A percentile compares a stretch with the other conserved stretches of the same genome.
Evolutionary conservation across 1,140 invertebrate genomes (phyloP).

Genomic region (Uloborus diversus): DNA sequence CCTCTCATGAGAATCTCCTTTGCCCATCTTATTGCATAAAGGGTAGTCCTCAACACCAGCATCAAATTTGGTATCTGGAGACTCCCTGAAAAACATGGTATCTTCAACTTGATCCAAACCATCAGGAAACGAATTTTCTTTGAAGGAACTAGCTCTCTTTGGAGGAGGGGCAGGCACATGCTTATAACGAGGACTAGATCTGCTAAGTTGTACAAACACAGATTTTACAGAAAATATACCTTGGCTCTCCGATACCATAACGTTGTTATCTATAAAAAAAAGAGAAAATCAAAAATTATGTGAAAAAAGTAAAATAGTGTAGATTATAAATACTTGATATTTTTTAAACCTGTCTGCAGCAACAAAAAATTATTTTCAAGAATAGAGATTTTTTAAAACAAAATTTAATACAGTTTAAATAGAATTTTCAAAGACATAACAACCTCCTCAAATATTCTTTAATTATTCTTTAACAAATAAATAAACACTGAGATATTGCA

Average conservation of each 20-base stretch:
- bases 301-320: background rate
- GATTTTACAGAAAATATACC: constrained; percentile 58
- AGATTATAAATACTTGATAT: no score
- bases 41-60: constrained; percentile 28
- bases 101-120: constrained; percentile 58
- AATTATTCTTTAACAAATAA: no score
- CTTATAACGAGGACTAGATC: constrained; percentile 69
- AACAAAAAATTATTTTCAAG: no score
- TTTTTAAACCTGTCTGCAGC: no score
- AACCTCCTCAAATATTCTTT: no score
- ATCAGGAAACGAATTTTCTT: constrained; percentile 60
- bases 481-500: no score
- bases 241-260: constrained; percentile 52
- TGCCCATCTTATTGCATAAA: constrained; percentile 62
- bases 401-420: no score
- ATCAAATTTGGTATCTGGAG: constrained; percentile 43
- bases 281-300: constrained; percentile 1
- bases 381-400: no score
- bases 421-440: no score
- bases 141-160: constrained; percentile 83
- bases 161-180: constrained; percentile 91
- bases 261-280: constrained; percentile 41
- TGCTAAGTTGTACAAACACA: constrained; percentile 52
- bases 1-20: constrained; percentile 71
- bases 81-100: constrained; percentile 24